These are phyloP conservation scores for Sylvia atricapilla DNA, from an alignment of 2,113 vertebrate species.

Conservation along the genomic window DNA sequence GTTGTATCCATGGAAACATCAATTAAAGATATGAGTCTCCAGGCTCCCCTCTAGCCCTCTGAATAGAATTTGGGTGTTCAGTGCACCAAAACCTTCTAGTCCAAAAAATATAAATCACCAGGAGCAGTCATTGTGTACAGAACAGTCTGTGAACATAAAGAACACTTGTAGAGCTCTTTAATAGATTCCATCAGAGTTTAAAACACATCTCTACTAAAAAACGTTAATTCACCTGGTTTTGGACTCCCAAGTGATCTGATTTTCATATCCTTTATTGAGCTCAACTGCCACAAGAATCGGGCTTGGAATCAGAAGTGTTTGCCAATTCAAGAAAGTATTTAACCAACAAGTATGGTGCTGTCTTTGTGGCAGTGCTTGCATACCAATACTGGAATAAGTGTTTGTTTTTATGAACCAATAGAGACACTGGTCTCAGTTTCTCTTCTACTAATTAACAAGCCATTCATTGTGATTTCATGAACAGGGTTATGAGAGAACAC, in stretches of 20 bases:
- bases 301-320: background rate
- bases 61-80: background rate
- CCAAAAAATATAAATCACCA: background rate
- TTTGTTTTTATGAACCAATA: background rate
- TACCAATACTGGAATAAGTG: background rate
- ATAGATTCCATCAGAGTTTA: background rate
- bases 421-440: background rate
- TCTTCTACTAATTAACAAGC: background rate
- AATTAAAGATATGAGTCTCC: background rate
- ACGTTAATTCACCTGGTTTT: background rate
- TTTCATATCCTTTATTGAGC: background rate
- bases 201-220: background rate
- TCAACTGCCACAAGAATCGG: background rate
- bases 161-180: background rate
- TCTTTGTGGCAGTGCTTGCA: background rate
- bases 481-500: background rate
- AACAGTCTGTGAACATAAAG: background rate
- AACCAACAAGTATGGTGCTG: background rate
- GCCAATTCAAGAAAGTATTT: background rate
- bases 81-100: background rate
- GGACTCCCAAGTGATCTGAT: background rate
- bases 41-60: background rate
- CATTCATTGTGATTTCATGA: background rate
- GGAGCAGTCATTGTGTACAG: background rate
- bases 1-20: slow-evolving; percentile 39